These are phyloP conservation scores for Calyptommatus sinebrachiatus DNA, from an alignment of 2,113 vertebrate genomes.

Conservation along the genomic window DNA sequence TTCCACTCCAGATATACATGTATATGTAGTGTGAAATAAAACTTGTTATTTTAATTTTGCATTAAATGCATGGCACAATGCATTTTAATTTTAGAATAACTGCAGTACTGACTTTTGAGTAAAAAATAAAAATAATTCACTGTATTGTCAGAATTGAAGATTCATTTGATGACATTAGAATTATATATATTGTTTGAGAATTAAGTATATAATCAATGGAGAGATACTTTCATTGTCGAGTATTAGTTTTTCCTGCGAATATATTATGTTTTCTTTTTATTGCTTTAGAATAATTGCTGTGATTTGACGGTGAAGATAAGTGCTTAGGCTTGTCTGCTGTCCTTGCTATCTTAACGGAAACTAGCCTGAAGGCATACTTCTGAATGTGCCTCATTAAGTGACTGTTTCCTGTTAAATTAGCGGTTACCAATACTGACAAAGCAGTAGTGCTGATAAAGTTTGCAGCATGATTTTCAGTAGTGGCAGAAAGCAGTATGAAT, in stretches of 20 bases:
- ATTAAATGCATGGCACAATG: neutral
- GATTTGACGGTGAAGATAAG: neutral
- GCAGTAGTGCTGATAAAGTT: slow-evolving; percentile 16
- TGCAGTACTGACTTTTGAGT: neutral
- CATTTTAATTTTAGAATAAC: neutral
- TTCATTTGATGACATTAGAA: slow-evolving; percentile 2
- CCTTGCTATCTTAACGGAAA: slow-evolving; percentile 15
- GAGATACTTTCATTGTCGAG: slow-evolving; percentile 1
- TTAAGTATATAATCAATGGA: slow-evolving; percentile 22
- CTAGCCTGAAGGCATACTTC: slow-evolving; percentile 5
- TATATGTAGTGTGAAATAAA: neutral
- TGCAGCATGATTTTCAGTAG: slow-evolving; percentile 5
- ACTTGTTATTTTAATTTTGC: neutral
- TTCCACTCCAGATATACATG: too few relatives aligned
- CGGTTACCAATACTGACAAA: slow-evolving; percentile 11
- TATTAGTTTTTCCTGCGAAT: neutral
- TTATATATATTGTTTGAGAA: neutral
- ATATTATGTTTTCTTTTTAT: neutral
- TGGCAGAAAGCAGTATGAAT: neutral
- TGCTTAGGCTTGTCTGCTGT: slow-evolving; percentile 8
- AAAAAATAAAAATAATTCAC: too few relatives aligned
- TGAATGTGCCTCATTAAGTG: slow-evolving; percentile 17
- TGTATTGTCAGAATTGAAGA: too few relatives aligned
- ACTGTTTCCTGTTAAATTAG: slow-evolving; percentile 16
- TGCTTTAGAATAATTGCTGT: neutral